Percentiles rank a stretch among this genome's conserved stretches.
These are phyloP conservation scores for Argyresthia albistria DNA, from an alignment of 2,888 invertebrate genomes.

Conservation along the genomic window DNA sequence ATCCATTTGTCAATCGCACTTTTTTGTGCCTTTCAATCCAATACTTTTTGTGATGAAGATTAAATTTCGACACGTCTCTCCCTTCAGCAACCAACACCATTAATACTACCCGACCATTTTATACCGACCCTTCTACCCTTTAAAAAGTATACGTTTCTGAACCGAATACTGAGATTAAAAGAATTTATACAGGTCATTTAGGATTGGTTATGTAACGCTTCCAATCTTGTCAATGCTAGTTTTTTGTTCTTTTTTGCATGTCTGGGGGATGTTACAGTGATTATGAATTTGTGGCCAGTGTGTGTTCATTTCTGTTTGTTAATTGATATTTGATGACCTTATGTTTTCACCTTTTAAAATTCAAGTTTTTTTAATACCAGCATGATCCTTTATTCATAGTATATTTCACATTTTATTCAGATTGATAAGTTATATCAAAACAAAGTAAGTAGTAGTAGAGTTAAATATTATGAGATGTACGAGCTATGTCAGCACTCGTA, in stretches of 20 bases:
- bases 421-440: no score
- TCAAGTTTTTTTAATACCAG: no score
- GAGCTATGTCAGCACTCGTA: no score
- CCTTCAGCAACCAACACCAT: slow-evolving; percentile 48
- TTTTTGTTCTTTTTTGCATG: slow-evolving; percentile 46
- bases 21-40: slow-evolving; percentile 62
- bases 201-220: no score
- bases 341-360: no score
- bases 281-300: slow-evolving; percentile 43
- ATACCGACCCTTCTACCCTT: slow-evolving; percentile 23
- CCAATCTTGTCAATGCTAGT: slow-evolving; percentile 36
- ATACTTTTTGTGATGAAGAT: slow-evolving; percentile 66
- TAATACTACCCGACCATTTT: slow-evolving; percentile 44
- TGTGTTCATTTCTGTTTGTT: neutral
- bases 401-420: no score
- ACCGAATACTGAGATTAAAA: no score
- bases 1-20: slow-evolving; percentile 55
- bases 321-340: no score
- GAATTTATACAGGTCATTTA: no score
- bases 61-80: slow-evolving; percentile 59
- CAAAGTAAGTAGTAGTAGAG: no score
- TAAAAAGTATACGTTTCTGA: neutral
- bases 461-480: no score
- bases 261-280: slow-evolving; percentile 60
- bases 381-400: no score